Evolutionary conservation across 2,113 vertebrate genomes (phyloP).

Genomic region (Tupaia tana): DNA sequence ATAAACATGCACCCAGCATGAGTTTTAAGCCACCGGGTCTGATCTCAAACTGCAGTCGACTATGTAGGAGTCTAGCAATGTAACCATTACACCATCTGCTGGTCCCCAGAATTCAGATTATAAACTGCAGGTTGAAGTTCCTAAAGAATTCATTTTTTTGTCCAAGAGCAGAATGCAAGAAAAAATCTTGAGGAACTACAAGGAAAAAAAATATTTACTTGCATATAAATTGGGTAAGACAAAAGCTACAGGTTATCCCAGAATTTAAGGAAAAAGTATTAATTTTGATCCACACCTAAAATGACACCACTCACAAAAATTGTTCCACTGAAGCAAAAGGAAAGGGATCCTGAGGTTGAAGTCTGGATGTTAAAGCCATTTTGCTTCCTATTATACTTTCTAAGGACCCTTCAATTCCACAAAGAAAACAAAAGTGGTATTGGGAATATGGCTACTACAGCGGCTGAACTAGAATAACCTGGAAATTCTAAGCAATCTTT

Average conservation of each 20-base stretch:
- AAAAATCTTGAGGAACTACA: neutral
- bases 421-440: neutral
- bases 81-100: too few species aligned
- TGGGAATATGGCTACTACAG: neutral
- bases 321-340: neutral
- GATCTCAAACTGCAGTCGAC: too few species aligned
- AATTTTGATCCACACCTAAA: constrained; percentile 21
- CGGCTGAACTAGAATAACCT: neutral
- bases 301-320: neutral
- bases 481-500: neutral
- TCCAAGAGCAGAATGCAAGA: neutral
- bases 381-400: neutral
- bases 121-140: neutral
- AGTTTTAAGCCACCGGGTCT: too few species aligned
- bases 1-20: too few species aligned
- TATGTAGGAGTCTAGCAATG: too few species aligned
- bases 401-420: neutral
- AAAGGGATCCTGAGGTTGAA: constrained; percentile 43
- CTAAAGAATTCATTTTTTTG: neutral
- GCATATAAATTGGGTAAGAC: constrained; percentile 14
- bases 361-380: constrained; percentile 24
- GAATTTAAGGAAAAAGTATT: constrained; percentile 13
- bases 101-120: constrained; percentile 13
- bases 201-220: neutral
- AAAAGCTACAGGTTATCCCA: constrained; percentile 7